phyloP scores from a whole-genome alignment of 2,113 vertebrate species.

The Macquaria ambigua region DNA sequence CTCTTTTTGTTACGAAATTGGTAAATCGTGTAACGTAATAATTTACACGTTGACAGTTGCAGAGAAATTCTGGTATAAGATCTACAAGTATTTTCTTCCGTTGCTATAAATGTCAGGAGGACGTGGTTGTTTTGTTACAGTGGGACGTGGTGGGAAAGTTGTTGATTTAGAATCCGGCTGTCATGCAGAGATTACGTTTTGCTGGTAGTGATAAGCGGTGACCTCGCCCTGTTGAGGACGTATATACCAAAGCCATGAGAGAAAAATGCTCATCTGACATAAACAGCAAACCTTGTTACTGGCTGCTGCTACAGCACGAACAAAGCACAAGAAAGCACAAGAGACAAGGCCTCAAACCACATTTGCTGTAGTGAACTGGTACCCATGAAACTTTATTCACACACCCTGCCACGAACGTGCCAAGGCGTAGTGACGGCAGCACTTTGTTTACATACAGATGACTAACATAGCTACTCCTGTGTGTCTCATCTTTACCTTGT shows the following conservation, averaged over 20 bases:
- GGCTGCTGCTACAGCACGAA: not conserved
- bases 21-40: not conserved
- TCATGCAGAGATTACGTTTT: constrained; percentile 24
- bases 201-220: constrained; percentile 27
- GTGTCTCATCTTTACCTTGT: constrained; percentile 3
- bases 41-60: not conserved
- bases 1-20: not conserved
- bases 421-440: not conserved
- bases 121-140: not conserved
- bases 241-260: not conserved
- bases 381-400: constrained; percentile 19
- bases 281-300: not conserved
- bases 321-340: not conserved
- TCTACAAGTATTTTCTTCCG: not conserved
- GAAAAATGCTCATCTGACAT: constrained; percentile 1
- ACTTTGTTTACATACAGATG: constrained; percentile 23
- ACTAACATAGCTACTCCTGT: not conserved
- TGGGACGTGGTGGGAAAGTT: not conserved
- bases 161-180: constrained; percentile 13
- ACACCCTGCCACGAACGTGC: constrained; percentile 19
- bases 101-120: not conserved
- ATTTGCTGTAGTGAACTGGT: not conserved
- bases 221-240: constrained; percentile 16
- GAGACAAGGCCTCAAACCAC: not conserved
- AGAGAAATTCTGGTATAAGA: not conserved